Conservation (phyloP, 2,113 vertebrate species). For the Pagrus major region DNA sequence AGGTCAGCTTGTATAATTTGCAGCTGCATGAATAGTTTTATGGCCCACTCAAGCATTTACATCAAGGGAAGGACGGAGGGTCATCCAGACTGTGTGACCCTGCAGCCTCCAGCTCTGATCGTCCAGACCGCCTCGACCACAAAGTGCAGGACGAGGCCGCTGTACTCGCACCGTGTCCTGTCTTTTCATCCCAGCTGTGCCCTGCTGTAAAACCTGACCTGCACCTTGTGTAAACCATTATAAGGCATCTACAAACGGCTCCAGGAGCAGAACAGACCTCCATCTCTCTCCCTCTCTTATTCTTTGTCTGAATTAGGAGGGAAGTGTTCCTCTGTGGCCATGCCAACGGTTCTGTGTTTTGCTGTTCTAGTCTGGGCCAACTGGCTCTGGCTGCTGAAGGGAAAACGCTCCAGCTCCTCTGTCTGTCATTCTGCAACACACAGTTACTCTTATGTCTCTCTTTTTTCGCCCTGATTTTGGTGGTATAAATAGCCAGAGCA, state of each 20-base stretch:
- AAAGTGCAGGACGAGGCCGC: slow-evolving; percentile 8
- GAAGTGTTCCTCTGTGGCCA: slow-evolving; percentile 74
- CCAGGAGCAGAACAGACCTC: slow-evolving; percentile 31
- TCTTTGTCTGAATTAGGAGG: slow-evolving; percentile 64
- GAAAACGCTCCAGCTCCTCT: slow-evolving; percentile 52
- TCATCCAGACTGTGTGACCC: slow-evolving; percentile 36
- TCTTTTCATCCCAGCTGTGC: slow-evolving; percentile 11
- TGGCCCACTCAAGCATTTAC: slow-evolving; percentile 32
- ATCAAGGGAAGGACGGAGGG: slow-evolving; percentile 27
- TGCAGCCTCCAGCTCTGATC: slow-evolving; percentile 23
- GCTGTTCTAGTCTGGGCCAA: slow-evolving; percentile 67
- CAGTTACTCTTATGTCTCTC: slow-evolving; percentile 46
- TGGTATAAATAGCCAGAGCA: slow-evolving; percentile 48
- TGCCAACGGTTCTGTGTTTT: slow-evolving; percentile 77
- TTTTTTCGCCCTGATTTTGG: not conserved
- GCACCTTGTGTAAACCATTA: not conserved
- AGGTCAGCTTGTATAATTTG: slow-evolving; percentile 49
- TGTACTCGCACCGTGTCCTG: not conserved
- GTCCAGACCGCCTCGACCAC: slow-evolving; percentile 40
- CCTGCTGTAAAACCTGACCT: slow-evolving; percentile 7
- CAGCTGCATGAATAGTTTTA: slow-evolving; percentile 54
- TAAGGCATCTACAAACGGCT: not conserved
- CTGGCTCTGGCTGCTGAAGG: slow-evolving; percentile 58
- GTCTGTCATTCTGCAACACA: slow-evolving; percentile 60
- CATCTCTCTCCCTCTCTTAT: slow-evolving; percentile 9